phyloP scores from a whole-genome alignment of 2,888 invertebrate species.

The Xestia sexstrigata region DNA sequence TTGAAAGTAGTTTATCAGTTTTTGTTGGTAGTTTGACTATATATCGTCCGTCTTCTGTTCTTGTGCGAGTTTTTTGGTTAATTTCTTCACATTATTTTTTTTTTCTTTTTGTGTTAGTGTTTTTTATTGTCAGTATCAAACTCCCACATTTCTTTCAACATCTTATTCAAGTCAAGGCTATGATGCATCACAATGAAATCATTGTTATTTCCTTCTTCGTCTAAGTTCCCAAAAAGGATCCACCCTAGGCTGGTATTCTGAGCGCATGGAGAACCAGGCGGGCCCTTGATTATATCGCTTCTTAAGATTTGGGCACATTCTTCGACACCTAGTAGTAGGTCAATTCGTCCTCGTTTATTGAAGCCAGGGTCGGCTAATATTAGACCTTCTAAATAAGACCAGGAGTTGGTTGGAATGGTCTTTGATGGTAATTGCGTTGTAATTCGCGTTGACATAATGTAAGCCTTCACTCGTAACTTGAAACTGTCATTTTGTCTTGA shows the following conservation, averaged over 20 bases:
- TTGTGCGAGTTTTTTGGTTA: constrained; percentile 49
- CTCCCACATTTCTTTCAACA: constrained; percentile 57
- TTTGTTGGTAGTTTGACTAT: constrained; percentile 61
- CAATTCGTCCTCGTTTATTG: constrained; percentile 53
- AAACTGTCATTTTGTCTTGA: constrained; percentile 26
- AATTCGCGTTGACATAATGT: constrained; percentile 18
- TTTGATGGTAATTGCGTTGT: constrained; percentile 26
- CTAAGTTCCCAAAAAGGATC: constrained; percentile 29
- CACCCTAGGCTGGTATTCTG: constrained; percentile 40
- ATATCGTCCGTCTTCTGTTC: constrained; percentile 56
- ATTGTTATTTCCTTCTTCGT: constrained; percentile 5
- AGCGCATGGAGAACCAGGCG: constrained; percentile 36
- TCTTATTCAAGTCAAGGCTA: constrained; percentile 28
- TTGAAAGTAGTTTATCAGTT: constrained; percentile 32
- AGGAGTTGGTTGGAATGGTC: constrained; percentile 24
- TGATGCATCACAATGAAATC: constrained; percentile 28
- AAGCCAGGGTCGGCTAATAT: constrained; percentile 53
- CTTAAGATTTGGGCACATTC: constrained; percentile 39
- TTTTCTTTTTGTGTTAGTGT: constrained; percentile 43
- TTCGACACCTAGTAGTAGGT: constrained; percentile 52
- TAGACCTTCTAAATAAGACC: constrained; percentile 17
- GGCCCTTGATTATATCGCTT: constrained; percentile 18
- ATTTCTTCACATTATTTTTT: constrained; percentile 64
- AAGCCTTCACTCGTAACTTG: constrained; percentile 18
- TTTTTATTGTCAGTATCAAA: constrained; percentile 32